Base-by-base conservation (phyloP, 2,888 invertebrate genomes). In the Drosophila prolongata region DNA sequence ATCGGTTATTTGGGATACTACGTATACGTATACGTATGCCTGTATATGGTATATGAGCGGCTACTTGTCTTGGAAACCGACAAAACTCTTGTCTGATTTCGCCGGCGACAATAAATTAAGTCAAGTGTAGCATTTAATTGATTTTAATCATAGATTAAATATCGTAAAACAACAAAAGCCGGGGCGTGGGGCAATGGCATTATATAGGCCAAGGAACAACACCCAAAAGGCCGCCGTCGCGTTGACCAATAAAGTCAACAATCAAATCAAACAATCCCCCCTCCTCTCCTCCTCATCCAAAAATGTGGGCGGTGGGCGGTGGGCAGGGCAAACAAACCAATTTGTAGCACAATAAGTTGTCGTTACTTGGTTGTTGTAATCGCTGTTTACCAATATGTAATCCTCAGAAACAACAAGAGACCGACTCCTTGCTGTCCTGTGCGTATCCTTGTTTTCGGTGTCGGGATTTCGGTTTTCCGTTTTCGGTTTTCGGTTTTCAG, bases 371-470 rank as follows among this genome's bases (percentile, higher is more conserved):
- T 77, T 76, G 70, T 78, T 84, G 83, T 83, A 84, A 77, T 80
- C 81, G 85, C 76, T 85, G 87, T 85, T 85, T 85, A 80, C 87
- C 86, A 87, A 85, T 87, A 85, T 85, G 85, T 85, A 85, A 85
- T 87, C 85, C 87, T 80, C 64, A 83, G 80, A 65, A 87, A 80
- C 80, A 87, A 87, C 85, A 85, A 77, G 61, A 70, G 60, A 34
- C 14, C 49, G 34, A 11, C 34, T 49, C 49, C 47, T 47, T 34
- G 49, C 44, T 37, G 57, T 47, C 67, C 62, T 50, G 54, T 69
- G 60, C 69, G 53, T 43, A 34, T 68, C 61, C 50, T 60, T 60
- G 62, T 49, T 27, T 27, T 47, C 34, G 46, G 46, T 38, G 46
- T 46, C 11, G 11, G 44, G 55, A 2, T 35, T 16, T n/a, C 34